Base-by-base conservation (phyloP, 2,797 vertebrate genomes). In the Novumbra hubbsi region DNA sequence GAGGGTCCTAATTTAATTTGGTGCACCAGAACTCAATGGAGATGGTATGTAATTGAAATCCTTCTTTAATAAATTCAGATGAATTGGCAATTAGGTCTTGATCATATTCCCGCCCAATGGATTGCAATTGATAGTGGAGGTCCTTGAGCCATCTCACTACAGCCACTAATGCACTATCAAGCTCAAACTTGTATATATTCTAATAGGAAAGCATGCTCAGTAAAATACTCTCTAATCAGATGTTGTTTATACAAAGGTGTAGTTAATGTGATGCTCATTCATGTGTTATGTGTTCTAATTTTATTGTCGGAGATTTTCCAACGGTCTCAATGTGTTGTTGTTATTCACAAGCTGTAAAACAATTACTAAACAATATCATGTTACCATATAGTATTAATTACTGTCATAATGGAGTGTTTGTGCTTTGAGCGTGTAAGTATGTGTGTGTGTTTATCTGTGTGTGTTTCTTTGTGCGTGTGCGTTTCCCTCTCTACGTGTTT, bases 1-100 rank as follows among this genome's bases (percentile, higher is more conserved):
- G 92, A 93, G 93, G 92, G 92, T 95, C 92, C 92, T 97, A 95
- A 97, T 97, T 97, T 96, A 96, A 98, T 98, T 96, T 80, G 87
- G 91, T 92, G 91, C 92, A 94, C 95, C 94, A 93, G 92, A 94
- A 94, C 92, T 95, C 93, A 93, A 95, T 94, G 91, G 92, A 93
- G 94, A 92, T 93, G 92, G 90, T 89, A 90, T 92, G 93, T 98
- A 98, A 98, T 96, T 97, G 96, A 98, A 98, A 98, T 96, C 93
- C 93, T 94, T 94, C 96, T 95, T 97, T 97, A 98, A 98, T 95
- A 96, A 96, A 97, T 98, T 96, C 94, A 95, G 95, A 98, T 96
- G 95, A 98, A 97, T 96, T 96, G 95, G 94, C 95, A 96, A 98
- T 98, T 96, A 97, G 92, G 91, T 89, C 93, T 94, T 93, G 94